A percentile compares a stretch with the other conserved stretches of the same genome.
These are phyloP conservation scores for Pyrrhosoma nymphula DNA, from an alignment of 2,888 invertebrate species.

Conservation along the genomic window DNA sequence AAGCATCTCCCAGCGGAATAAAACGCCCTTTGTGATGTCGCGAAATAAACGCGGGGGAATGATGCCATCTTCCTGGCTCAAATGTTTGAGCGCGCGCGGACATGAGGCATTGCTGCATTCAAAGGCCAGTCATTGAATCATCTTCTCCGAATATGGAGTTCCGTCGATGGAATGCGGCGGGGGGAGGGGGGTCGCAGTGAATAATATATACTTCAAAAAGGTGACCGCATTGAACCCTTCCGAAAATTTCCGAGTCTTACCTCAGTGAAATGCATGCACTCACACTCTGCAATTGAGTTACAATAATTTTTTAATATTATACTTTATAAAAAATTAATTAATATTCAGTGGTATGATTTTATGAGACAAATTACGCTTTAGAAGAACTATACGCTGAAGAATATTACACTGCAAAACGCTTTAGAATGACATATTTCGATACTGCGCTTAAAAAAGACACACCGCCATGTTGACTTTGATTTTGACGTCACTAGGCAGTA, in stretches of 20 bases:
- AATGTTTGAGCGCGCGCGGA: background rate
- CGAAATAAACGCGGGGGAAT: background rate
- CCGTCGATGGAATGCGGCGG: background rate
- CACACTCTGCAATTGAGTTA: too few relatives aligned
- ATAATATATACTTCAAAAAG: background rate
- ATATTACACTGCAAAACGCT: too few relatives aligned
- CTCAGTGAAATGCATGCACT: too few relatives aligned
- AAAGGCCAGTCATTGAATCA: conserved; percentile 8
- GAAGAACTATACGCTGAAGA: too few relatives aligned
- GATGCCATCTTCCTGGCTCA: conserved; percentile 12
- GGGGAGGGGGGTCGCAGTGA: background rate
- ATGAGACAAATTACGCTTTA: too few relatives aligned
- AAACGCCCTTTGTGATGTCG: conserved; percentile 8
- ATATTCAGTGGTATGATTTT: too few relatives aligned
- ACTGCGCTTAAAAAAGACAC: too few relatives aligned
- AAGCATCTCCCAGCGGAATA: background rate
- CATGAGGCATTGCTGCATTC: conserved; percentile 5
- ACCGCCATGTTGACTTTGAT: too few relatives aligned
- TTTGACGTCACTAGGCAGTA: too few relatives aligned
- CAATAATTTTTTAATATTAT: too few relatives aligned
- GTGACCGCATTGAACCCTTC: background rate
- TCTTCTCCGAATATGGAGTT: background rate
- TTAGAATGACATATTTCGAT: too few relatives aligned
- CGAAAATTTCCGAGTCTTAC: background rate
- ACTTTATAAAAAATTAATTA: too few relatives aligned